phyloP scores from a whole-genome alignment of 2,888 invertebrate species.

The Amphipoea oculea region DNA sequence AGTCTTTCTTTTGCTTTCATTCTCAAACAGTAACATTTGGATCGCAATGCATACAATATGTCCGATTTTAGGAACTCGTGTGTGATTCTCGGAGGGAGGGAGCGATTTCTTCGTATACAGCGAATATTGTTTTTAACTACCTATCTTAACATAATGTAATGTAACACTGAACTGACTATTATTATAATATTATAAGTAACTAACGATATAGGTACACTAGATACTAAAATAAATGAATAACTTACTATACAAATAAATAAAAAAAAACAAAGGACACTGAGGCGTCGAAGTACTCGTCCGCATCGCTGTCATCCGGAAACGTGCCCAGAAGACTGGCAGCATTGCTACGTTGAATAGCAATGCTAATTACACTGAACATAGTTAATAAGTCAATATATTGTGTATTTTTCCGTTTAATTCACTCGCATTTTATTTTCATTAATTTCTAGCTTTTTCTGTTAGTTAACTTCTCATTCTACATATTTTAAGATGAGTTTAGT shows the following conservation, averaged over 20 bases:
- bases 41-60: constrained; percentile 62
- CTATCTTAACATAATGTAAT: too few species aligned
- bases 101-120: too few species aligned
- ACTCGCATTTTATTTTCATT: background rate
- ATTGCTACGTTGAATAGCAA: too few species aligned
- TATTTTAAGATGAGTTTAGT: background rate
- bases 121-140: too few species aligned
- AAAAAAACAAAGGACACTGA: too few species aligned
- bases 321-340: too few species aligned
- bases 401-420: background rate
- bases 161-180: background rate
- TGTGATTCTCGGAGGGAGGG: background rate
- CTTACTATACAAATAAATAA: too few species aligned
- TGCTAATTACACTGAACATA: background rate
- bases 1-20: constrained; percentile 55
- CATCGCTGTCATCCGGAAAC: too few species aligned
- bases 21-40: constrained; percentile 51
- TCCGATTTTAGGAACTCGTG: constrained; percentile 32
- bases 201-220: too few species aligned
- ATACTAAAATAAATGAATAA: too few species aligned
- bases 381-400: background rate
- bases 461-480: background rate
- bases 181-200: too few species aligned
- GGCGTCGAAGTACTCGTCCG: too few species aligned
- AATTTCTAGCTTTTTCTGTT: background rate